Evolutionary conservation across 2,888 invertebrate genomes (phyloP).

Genomic region (Caenorhabditis zanzibari): DNA sequence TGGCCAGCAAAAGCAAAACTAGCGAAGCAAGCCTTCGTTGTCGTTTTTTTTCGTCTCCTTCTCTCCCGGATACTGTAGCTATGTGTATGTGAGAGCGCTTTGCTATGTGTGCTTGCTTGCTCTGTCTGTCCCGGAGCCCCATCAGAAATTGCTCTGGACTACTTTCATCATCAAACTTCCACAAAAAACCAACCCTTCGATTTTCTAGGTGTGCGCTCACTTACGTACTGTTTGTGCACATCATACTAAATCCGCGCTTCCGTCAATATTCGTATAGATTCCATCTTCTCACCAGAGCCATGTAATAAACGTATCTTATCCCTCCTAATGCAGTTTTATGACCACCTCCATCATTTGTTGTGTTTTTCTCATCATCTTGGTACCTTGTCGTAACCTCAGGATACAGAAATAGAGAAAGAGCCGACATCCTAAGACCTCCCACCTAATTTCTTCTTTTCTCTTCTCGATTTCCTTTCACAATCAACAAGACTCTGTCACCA

Average conservation of each 20-base stretch:
- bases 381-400: conserved; percentile 32
- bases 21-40: conserved; percentile 51
- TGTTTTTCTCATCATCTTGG: conserved; percentile 6
- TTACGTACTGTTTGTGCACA: conserved; percentile 33
- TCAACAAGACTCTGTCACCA: conserved; percentile 38
- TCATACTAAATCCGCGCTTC: conserved; percentile 31
- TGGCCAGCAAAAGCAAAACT: conserved; percentile 31
- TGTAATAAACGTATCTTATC: conserved; percentile 2
- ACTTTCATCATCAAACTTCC: conserved; percentile 24
- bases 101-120: conserved; percentile 59
- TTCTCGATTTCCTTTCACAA: conserved; percentile 9
- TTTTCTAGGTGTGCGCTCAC: conserved; percentile 35
- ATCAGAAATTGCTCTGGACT: conserved; percentile 59
- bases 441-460: conserved; percentile 29
- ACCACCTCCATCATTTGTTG: conserved; percentile 3
- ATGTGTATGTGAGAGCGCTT: conserved; percentile 62
- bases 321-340: conserved; percentile 24
- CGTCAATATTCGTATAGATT: conserved; percentile 3
- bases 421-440: conserved; percentile 9
- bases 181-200: conserved; percentile 39
- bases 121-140: conserved; percentile 57
- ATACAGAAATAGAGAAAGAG: conserved; percentile 7
- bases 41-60: conserved; percentile 30
- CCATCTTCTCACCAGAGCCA: background rate
- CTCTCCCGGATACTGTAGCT: conserved; percentile 60